Base-by-base conservation (phyloP, 2,888 invertebrate species). In the Clostera curtula region DNA sequence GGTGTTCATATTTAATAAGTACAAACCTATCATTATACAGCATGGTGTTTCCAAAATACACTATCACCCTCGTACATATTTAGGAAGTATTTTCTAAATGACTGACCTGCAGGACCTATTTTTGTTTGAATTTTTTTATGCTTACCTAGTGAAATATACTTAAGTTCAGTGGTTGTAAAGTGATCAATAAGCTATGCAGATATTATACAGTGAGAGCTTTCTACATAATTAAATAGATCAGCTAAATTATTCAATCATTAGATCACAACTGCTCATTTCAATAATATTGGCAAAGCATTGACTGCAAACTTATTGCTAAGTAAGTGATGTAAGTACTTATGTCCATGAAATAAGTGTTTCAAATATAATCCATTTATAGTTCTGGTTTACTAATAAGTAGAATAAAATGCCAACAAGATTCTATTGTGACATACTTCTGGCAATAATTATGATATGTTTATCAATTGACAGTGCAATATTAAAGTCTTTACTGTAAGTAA, bases 401-500 rank as follows among this genome's bases (percentile, higher is more conserved):
- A 29, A 44, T 43, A 40, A 33, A 25, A 52, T 40, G 50, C 56
- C 53, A 47, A 43, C 42, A 56, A 53, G 49, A 55, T 49, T 53
- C 49, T 52, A 53, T 39, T 41, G 24, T 37, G 40, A 37, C 44
- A 25, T 48, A 44, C 40, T 53, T 47, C 61, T 49, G 56, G 67
- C 61, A 70, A 67, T 65, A 64, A 58, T 60, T 57, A 55, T 56
- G 47, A 61, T 45, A 41, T 49, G 27, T 43, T 47, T 35, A 49
- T 50, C 44, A 19, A 49, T 63, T 62, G 57, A 66, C 80, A 71
- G 80, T 80, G 80, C 80, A 80, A 80, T 80, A 80, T 71, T 59
- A 68, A 70, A 67, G 52, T 60, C 62, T 73, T 80, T 79, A 76
- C 79, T 80, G 46, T 76, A 76, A 80, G 77, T 79, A 72, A 80